Conservation (phyloP, 2,888 invertebrate genomes). For the Theristus sp. region DNA sequence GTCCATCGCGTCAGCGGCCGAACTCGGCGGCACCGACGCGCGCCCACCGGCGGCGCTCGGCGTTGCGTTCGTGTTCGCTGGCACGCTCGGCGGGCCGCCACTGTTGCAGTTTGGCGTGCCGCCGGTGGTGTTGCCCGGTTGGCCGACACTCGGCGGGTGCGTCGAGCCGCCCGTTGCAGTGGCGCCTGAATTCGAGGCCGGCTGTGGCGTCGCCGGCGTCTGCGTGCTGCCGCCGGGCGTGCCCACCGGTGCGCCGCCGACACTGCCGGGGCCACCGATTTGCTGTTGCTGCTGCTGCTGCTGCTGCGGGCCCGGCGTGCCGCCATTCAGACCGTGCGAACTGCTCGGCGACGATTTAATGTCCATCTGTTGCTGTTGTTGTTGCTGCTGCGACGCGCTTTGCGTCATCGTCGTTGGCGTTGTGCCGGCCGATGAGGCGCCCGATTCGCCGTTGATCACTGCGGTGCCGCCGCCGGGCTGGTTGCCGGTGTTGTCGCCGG, state of each 20-base stretch:
- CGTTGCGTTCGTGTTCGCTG: neutral
- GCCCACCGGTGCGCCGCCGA: neutral
- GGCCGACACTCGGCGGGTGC: neutral
- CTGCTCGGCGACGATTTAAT: neutral
- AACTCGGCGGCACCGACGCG: neutral
- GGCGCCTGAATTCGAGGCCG: no score
- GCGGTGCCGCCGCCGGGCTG: neutral
- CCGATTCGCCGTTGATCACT: neutral
- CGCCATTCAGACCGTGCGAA: slow-evolving; percentile 9
- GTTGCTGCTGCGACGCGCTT: neutral
- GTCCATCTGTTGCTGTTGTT: neutral
- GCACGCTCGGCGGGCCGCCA: neutral
- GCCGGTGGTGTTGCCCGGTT: neutral
- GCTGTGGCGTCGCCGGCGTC: neutral
- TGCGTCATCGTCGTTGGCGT: neutral
- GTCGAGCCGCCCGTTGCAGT: no score
- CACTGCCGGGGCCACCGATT: neutral
- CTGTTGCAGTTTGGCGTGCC: neutral
- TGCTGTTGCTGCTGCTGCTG: no score
- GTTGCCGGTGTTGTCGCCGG: no score
- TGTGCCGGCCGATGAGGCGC: neutral
- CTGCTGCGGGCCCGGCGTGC: neutral
- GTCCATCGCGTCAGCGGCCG: neutral
- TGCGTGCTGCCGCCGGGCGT: neutral
- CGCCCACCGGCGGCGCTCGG: neutral